phyloP scores from a whole-genome alignment of 2,113 vertebrate genomes.

The Xenopus laevis region DNA sequence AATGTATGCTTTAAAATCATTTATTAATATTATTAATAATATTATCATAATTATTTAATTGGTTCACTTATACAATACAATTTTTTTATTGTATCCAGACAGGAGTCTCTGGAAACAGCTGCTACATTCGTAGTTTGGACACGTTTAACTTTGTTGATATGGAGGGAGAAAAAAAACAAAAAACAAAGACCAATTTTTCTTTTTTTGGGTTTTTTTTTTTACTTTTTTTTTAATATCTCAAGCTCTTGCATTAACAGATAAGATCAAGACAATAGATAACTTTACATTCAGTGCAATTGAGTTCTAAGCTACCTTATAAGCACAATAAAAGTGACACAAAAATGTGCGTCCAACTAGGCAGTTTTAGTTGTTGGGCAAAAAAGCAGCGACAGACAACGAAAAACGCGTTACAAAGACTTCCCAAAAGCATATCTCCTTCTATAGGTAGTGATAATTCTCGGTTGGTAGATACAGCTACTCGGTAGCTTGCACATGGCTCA shows the following conservation, averaged over 20 bases:
- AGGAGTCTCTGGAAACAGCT: constrained; percentile 65
- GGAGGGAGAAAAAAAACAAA: constrained; percentile 63
- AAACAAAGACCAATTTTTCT: constrained; percentile 58
- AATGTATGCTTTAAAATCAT: constrained; percentile 49
- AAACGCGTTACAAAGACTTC: constrained; percentile 72
- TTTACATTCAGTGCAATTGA: constrained; percentile 98
- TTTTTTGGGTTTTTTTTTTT: constrained; percentile 48
- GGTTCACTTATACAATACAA: constrained; percentile 73
- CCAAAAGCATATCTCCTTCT: constrained; percentile 68
- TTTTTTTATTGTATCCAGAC: constrained; percentile 68
- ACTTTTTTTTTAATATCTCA: constrained; percentile 59
- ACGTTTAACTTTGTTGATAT: constrained; percentile 68
- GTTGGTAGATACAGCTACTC: constrained; percentile 54
- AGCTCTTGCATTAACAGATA: constrained; percentile 94
- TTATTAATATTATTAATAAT: constrained; percentile 53
- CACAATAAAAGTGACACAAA: constrained; percentile 85
- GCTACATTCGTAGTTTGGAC: constrained; percentile 86
- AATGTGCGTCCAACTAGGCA: constrained; percentile 89
- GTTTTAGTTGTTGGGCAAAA: constrained; percentile 95
- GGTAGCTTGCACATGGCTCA: constrained; percentile 61
- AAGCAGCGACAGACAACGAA: constrained; percentile 76
- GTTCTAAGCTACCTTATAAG: constrained; percentile 94
- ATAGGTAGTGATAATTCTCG: constrained; percentile 72
- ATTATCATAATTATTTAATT: constrained; percentile 55
- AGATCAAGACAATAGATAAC: constrained; percentile 94